A percentile compares a stretch with the other conserved stretches of the same genome.
These are phyloP conservation scores for Phengaris alcon DNA, from an alignment of 2,888 invertebrate genomes.

Conservation along the genomic window DNA sequence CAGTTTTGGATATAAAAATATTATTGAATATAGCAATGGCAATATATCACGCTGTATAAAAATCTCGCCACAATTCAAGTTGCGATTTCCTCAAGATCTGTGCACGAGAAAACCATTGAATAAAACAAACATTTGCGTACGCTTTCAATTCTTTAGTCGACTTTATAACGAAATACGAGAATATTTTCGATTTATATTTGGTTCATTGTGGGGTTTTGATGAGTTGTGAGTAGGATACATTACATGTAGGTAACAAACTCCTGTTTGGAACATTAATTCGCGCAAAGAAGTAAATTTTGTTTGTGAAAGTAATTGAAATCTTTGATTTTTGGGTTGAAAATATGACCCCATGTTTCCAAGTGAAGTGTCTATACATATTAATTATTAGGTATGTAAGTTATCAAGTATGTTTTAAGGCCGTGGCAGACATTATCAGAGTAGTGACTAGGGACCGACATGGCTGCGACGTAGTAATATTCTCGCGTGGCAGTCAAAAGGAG, in stretches of 20 bases:
- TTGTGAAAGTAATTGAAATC: not conserved
- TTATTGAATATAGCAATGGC: not conserved
- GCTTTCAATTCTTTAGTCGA: conserved; percentile 19
- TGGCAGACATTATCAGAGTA: too few species aligned
- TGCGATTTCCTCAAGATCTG: conserved; percentile 10
- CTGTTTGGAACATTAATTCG: conserved; percentile 1
- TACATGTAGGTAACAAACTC: not conserved
- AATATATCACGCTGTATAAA: conserved; percentile 13
- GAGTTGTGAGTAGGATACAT: not conserved
- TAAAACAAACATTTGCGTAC: conserved; percentile 26
- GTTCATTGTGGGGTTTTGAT: conserved; percentile 12
- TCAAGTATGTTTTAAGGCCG: too few species aligned
- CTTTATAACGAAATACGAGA: conserved; percentile 18
- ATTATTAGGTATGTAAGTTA: too few species aligned
- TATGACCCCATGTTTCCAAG: too few species aligned
- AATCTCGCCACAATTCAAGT: conserved; percentile 20
- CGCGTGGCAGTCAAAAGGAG: too few species aligned
- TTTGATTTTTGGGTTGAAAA: too few species aligned
- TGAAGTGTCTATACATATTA: too few species aligned
- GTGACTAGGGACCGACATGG: too few species aligned
- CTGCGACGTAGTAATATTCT: too few species aligned
- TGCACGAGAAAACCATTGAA: conserved; percentile 22
- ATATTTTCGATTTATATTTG: conserved; percentile 20
- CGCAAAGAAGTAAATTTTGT: not conserved
- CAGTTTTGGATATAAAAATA: too few species aligned